Evolutionary conservation across 2,797 vertebrate genomes (phyloP), one percentile per base, ranked within the genome.

Genomic region (Gouania willdenowi): DNA sequence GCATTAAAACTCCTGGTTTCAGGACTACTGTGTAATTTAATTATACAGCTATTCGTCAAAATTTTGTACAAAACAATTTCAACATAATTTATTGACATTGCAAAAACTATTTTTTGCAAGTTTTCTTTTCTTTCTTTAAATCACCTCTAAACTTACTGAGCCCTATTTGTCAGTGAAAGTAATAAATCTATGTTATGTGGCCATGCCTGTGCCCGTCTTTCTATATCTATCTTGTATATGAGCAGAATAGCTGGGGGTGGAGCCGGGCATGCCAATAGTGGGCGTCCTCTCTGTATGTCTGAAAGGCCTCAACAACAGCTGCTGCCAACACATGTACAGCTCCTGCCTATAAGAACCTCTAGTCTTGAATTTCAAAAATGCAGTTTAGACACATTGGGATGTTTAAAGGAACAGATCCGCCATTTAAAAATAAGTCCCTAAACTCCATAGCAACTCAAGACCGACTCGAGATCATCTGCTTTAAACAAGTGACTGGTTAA

Each of bases 241-340:
- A 24, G 37, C 35, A 49, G 28, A 57, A 58, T 38, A 38, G 39
- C 7, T 14, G 29, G 34, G 42, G 63, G 55, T 19, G 67, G 54
- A 41, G 57, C 56, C 29, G 28, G 13, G n/a, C 8, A 28, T 32
- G 38, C 31, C 56, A 49, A 52, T 33, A 30, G 61, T 57, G 14
- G 1, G 39, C 23, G 44, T 54, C 64, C 61, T 53, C 42, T 57
- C 37, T 40, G 37, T 34, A 42, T 35, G 55, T 57, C 57, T 75
- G 52, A 26, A 59, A 64, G 75, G 64, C 64, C 66, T 81, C 75
- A 72, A 74, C 85, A 89, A 88, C 89, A 92, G 88, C 85, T 91
- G 82, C 78, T 86, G 83, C 74, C 75, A 86, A 90, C 84, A 86
- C 58, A 75, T 75, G 77, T 44, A 29, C 63, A 40, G 66, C 71